A percentile compares a stretch with the other conserved stretches of the same genome.
phyloP scores from a whole-genome alignment of 2,797 vertebrate genomes.

The Chiroxiphia lanceolata region DNA sequence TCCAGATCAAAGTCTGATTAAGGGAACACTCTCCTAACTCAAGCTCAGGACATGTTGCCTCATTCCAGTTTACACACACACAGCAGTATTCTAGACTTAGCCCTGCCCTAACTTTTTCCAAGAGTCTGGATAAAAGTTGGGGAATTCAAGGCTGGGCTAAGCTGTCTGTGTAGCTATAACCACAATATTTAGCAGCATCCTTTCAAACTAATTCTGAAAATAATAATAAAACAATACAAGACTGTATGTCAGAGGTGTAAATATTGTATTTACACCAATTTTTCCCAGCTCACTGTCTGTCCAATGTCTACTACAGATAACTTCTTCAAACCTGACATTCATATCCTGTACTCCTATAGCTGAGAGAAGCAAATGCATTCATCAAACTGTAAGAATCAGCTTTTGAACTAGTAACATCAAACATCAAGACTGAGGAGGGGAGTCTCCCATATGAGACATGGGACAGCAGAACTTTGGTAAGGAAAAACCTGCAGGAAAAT shows the following conservation, averaged over 20 bases:
- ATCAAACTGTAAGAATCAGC: background rate
- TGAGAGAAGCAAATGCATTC: background rate
- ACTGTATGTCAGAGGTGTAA: background rate
- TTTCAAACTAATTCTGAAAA: background rate
- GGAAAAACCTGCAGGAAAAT: background rate
- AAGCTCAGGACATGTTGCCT: background rate
- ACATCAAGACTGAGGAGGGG: background rate
- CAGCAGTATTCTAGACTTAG: background rate
- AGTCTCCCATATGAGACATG: background rate
- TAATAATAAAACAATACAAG: background rate
- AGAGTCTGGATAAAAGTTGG: background rate
- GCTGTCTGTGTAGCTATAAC: background rate
- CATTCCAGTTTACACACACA: background rate
- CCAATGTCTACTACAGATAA: background rate
- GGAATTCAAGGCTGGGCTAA: background rate
- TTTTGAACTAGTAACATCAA: background rate
- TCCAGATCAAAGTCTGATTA: background rate
- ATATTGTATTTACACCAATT: background rate
- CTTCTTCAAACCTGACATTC: background rate
- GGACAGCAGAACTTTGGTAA: background rate
- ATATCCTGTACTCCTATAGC: background rate
- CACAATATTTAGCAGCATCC: background rate
- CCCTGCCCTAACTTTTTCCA: background rate
- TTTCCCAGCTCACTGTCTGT: background rate
- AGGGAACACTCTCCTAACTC: background rate